These are phyloP conservation scores for Dascyllus trimaculatus DNA, from an alignment of 2,113 vertebrate genomes.

Conservation along the genomic window DNA sequence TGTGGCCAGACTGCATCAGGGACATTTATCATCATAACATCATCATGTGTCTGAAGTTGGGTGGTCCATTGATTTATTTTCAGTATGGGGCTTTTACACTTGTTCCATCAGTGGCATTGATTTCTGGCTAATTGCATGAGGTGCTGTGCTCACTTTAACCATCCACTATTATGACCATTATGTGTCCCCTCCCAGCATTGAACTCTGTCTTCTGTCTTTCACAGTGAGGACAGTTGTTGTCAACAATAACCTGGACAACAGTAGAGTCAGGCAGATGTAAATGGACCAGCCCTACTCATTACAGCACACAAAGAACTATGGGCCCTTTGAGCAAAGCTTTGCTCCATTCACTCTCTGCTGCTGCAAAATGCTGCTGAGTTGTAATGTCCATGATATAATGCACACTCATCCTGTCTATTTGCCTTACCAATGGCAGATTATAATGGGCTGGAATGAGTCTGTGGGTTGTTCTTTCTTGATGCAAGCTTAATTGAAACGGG, in stretches of 20 bases:
- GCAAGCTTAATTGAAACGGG: conserved; percentile 39
- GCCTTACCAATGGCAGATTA: conserved; percentile 4
- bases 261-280: conserved; percentile 34
- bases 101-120: conserved; percentile 47
- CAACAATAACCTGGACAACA: conserved; percentile 33
- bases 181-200: conserved; percentile 23
- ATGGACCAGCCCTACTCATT: conserved; percentile 43
- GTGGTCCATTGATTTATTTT: conserved; percentile 69
- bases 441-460: conserved; percentile 26
- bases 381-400: conserved; percentile 44
- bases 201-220: conserved; percentile 31
- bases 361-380: conserved; percentile 44
- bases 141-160: not conserved
- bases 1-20: conserved; percentile 33
- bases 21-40: conserved; percentile 29
- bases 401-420: conserved; percentile 40
- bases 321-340: conserved; percentile 28
- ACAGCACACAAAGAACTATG: conserved; percentile 27
- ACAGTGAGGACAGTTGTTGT: conserved; percentile 38
- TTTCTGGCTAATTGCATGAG: conserved; percentile 46
- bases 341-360: not conserved
- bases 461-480: conserved; percentile 42
- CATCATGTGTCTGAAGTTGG: conserved; percentile 46
- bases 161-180: conserved; percentile 12
- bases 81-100: conserved; percentile 11